A percentile compares a stretch with the other conserved stretches of the same genome.
Evolutionary conservation across 2,113 vertebrate species (phyloP).

Genomic region (Climacteris rufus): DNA sequence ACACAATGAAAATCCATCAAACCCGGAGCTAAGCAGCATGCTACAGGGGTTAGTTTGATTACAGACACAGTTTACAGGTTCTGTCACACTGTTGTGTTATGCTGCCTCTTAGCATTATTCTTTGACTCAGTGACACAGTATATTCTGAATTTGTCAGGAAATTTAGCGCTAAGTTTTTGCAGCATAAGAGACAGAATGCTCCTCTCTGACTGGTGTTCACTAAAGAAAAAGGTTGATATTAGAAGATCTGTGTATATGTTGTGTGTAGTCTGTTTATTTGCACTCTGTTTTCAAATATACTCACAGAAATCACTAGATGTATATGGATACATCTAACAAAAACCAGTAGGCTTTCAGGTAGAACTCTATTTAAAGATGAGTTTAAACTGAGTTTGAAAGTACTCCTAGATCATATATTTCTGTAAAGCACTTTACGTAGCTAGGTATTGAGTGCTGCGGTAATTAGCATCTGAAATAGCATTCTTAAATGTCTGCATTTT

Average conservation of each 20-base stretch:
- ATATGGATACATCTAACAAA: background rate
- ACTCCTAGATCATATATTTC: background rate
- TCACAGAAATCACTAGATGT: rapidly evolving
- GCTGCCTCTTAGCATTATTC: background rate
- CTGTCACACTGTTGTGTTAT: background rate
- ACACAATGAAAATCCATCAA: background rate
- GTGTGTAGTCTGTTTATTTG: background rate
- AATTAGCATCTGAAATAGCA: background rate
- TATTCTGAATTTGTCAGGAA: background rate
- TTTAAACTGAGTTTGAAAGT: background rate
- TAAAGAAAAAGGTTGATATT: background rate
- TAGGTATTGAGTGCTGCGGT: background rate
- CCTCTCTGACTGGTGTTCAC: background rate
- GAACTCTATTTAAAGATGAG: background rate
- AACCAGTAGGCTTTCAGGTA: background rate
- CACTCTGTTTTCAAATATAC: background rate
- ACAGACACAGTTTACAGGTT: background rate
- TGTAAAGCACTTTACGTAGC: background rate
- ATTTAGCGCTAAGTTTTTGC: background rate
- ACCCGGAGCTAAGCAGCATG: background rate
- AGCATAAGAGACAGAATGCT: background rate
- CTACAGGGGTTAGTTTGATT: background rate
- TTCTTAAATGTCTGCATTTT: background rate
- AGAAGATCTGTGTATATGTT: background rate
- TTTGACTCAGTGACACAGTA: background rate